A percentile compares a stretch with the other conserved stretches of the same genome.
phyloP scores from a whole-genome alignment of 1,140 invertebrate genomes.

The Drosophila jambulina region DNA sequence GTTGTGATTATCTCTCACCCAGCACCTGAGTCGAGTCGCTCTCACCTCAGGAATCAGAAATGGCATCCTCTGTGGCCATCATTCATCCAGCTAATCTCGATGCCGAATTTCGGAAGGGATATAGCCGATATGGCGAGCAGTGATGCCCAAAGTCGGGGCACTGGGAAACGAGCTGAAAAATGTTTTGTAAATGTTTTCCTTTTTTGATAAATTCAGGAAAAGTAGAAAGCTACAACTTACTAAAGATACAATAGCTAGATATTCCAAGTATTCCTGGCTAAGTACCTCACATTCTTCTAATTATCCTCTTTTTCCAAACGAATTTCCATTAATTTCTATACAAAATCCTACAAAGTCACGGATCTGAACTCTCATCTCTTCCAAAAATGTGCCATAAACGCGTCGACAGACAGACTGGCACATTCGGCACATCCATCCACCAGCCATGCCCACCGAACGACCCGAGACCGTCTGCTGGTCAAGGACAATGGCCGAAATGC shows the following conservation, averaged over 20 bases:
- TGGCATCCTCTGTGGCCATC: conserved; percentile 31
- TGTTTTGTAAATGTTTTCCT: neutral
- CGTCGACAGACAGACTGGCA: conserved; percentile 4
- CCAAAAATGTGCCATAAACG: conserved; percentile 13
- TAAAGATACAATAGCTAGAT: too few species aligned
- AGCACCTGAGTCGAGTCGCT: conserved; percentile 1
- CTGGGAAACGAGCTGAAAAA: neutral
- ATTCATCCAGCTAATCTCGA: conserved; percentile 51
- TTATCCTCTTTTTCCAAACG: neutral
- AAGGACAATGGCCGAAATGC: conserved; percentile 51
- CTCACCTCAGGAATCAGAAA: conserved; percentile 27
- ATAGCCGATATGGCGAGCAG: neutral
- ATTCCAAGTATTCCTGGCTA: too few species aligned
- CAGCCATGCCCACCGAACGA: conserved; percentile 3
- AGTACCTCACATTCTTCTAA: neutral
- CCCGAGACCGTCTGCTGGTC: conserved; percentile 37
- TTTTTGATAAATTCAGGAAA: too few species aligned
- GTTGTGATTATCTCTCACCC: conserved; percentile 8
- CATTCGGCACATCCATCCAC: conserved; percentile 11
- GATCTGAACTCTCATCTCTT: neutral
- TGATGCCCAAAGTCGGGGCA: neutral
- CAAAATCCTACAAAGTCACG: neutral
- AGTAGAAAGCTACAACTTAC: too few species aligned
- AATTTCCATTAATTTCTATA: neutral
- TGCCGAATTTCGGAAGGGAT: neutral